Evolutionary conservation across 1,140 invertebrate genomes (phyloP), one percentile per base, ranked within the genome.

Genomic region (Mercenaria mercenaria): DNA sequence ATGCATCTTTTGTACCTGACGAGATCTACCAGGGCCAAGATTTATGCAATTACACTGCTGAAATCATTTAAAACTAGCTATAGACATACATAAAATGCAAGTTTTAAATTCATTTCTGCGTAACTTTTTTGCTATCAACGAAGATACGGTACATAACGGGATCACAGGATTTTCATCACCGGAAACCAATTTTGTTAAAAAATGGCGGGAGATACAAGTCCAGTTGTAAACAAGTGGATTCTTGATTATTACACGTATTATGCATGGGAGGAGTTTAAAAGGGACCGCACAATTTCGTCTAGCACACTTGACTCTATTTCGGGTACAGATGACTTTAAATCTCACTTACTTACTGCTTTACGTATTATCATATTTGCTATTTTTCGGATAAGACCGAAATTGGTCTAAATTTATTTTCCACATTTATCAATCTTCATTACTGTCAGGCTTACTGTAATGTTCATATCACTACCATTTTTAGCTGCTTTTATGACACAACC

Each of bases 201-300:
- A n/a, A 79, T 79, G 76, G 76, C 76, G 76, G 47, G 76, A 79
- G 47, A 79, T n/a, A 13, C 43, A 29, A 37, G 50, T n/a, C 43
- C 76, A 3, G 32, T 79, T 37, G 47, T 79, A 52, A 52, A 79
- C 29, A 52, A 79, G 34, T 79, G 76, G 76, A 56, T 79, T 34
- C 47, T 79, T 23, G 76, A 79, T 79, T 79, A 79, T 56, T 34
- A 11, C 26, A 52, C 43, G 0, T 79, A 56, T 39, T 47, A 4
- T 34, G 76, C 26, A n/a, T 79, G 76, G 76, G 13, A 56, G 18
- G 76, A 79, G 18, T 52, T 79, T 52, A 79, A 50, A 77, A 11
- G 6, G 34, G 32, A 79, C 47, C 0, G 23, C 47, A 79, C 43
- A 18, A 50, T 50, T 50, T 76, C 39, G 10, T 13, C 43, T 1